These are phyloP conservation scores for Lasioglossum vierecki DNA, from an alignment of 2,888 invertebrate species.

Conservation along the genomic window DNA sequence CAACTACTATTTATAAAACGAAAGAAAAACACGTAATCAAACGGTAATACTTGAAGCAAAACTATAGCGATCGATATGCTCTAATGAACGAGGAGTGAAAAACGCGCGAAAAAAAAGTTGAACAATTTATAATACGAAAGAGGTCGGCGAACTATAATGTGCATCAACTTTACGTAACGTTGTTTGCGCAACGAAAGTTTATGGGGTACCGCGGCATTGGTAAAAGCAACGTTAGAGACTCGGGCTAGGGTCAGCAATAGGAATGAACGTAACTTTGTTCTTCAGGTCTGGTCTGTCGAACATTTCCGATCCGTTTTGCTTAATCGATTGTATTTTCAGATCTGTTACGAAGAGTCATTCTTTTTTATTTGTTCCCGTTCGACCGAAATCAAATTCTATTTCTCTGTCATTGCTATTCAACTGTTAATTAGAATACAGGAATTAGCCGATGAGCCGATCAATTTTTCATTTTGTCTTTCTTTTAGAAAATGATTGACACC, in stretches of 20 bases:
- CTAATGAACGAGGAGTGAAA: background rate
- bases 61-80: background rate
- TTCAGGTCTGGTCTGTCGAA: background rate
- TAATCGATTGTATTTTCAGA: background rate
- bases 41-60: background rate
- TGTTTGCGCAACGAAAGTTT: slow-evolving; percentile 37
- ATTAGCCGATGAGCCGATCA: background rate
- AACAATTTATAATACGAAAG: background rate
- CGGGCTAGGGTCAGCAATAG: slow-evolving; percentile 20
- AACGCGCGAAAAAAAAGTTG: background rate
- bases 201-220: slow-evolving; percentile 11
- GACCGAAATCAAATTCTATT: no score
- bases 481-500: background rate
- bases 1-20: background rate
- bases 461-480: background rate
- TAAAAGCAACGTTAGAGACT: slow-evolving; percentile 8
- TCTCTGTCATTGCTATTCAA: no score
- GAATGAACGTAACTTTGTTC: background rate
- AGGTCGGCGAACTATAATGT: slow-evolving; percentile 36
- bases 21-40: background rate
- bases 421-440: background rate
- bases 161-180: slow-evolving; percentile 33
- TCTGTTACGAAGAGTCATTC: background rate
- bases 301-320: background rate
- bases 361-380: background rate